Percentiles rank a stretch among this genome's conserved stretches.
Evolutionary conservation across 2,113 vertebrate genomes (phyloP).

Genomic region (Pangasianodon gigas): DNA sequence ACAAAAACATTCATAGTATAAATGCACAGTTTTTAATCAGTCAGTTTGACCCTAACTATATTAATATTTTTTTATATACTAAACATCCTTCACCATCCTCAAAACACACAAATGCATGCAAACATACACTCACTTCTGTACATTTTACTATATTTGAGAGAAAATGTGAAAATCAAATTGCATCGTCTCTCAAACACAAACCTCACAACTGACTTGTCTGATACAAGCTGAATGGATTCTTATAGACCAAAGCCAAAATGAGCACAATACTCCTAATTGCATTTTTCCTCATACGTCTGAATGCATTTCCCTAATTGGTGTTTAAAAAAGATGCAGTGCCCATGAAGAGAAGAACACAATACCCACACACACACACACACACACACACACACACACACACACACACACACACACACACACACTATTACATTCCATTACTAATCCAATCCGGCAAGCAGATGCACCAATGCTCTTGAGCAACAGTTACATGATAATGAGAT

Average conservation of each 20-base stretch:
- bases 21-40: background rate
- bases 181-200: background rate
- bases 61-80: background rate
- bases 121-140: background rate
- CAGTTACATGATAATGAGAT: background rate
- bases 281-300: background rate
- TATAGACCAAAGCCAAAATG: background rate
- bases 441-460: background rate
- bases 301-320: background rate
- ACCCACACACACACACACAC: too few species aligned
- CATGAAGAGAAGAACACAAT: background rate
- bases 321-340: background rate
- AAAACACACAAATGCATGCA: background rate
- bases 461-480: background rate
- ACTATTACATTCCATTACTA: background rate
- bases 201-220: background rate
- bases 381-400: too few species aligned
- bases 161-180: background rate
- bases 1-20: constrained; percentile 1
- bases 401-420: background rate
- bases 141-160: background rate
- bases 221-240: background rate
- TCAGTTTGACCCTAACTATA: background rate
- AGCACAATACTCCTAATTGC: background rate
- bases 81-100: too few species aligned